A percentile compares a stretch with the other conserved stretches of the same genome.
Evolutionary conservation across 92 coral and sea anemone species (phyloP).

Genomic region (Palythoa grandiflora): DNA sequence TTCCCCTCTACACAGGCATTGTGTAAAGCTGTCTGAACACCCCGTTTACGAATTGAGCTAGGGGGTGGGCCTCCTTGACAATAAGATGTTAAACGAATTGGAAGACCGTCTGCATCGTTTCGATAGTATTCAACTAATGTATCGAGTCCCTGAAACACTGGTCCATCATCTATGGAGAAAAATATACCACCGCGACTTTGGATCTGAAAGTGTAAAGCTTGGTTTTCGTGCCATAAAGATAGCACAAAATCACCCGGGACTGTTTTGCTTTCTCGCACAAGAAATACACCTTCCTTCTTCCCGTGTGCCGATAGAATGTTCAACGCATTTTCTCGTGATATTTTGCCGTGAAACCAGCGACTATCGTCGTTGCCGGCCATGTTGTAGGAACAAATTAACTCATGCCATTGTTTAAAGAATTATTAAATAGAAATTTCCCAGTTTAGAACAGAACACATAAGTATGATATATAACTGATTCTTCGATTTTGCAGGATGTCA

Average conservation of each 20-base stretch:
- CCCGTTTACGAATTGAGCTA: slow-evolving; percentile 82
- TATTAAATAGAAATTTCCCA: background rate
- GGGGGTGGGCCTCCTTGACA: slow-evolving; percentile 94
- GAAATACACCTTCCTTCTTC: slow-evolving; percentile 91
- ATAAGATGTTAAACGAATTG: slow-evolving; percentile 77
- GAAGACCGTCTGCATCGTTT: slow-evolving; percentile 91
- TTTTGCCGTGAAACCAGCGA: slow-evolving; percentile 93
- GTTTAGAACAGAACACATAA: background rate
- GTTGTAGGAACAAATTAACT: slow-evolving; percentile 23
- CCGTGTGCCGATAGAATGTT: slow-evolving; percentile 84
- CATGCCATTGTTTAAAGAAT: slow-evolving; percentile 13
- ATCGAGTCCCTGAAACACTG: slow-evolving; percentile 91
- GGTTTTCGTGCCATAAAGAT: slow-evolving; percentile 89
- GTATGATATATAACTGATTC: background rate
- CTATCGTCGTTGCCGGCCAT: slow-evolving; percentile 62
- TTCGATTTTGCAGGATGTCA: slow-evolving; percentile 21
- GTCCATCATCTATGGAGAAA: slow-evolving; percentile 97
- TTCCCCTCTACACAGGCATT: slow-evolving; percentile 88
- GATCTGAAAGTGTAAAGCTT: slow-evolving; percentile 95
- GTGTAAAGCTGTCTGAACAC: slow-evolving; percentile 80
- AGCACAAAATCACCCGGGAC: slow-evolving; percentile 90
- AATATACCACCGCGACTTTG: slow-evolving; percentile 89
- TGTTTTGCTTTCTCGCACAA: slow-evolving; percentile 91
- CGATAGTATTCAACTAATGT: slow-evolving; percentile 87
- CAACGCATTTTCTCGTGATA: slow-evolving; percentile 90